phyloP scores from a whole-genome alignment of 2,797 vertebrate species.

The Mionectes olivaceus region DNA sequence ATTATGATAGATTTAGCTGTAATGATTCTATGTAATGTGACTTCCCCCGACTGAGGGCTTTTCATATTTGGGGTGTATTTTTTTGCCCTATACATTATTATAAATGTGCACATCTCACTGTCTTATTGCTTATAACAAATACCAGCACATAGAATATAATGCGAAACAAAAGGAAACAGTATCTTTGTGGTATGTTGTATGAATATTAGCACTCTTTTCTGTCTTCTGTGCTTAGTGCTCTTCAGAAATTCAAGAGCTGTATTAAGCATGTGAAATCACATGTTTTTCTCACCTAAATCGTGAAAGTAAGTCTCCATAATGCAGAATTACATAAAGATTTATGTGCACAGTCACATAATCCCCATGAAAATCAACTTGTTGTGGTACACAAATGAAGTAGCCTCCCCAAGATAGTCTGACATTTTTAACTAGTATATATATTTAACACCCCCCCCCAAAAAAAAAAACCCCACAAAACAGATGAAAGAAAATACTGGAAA shows the following conservation, averaged over 20 bases:
- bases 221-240: background rate
- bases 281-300: background rate
- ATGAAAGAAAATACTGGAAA: background rate
- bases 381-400: constrained; percentile 40
- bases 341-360: background rate
- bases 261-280: constrained; percentile 10
- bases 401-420: constrained; percentile 6
- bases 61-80: background rate
- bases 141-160: background rate
- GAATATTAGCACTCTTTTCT: background rate
- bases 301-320: constrained; percentile 17
- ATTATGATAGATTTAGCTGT: background rate
- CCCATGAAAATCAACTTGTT: constrained; percentile 53
- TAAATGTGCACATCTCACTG: background rate
- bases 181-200: background rate
- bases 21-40: background rate
- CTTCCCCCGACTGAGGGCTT: background rate
- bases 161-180: constrained; percentile 29
- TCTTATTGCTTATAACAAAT: background rate
- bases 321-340: constrained; percentile 57
- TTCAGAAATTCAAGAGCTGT: constrained; percentile 2
- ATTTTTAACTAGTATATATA: background rate
- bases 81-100: background rate
- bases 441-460: too few relatives aligned
- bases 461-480: too few relatives aligned